Evolutionary conservation across 1,140 invertebrate genomes (phyloP), one percentile per base, ranked within the genome.

Genomic region (Drosophila neocordata): DNA sequence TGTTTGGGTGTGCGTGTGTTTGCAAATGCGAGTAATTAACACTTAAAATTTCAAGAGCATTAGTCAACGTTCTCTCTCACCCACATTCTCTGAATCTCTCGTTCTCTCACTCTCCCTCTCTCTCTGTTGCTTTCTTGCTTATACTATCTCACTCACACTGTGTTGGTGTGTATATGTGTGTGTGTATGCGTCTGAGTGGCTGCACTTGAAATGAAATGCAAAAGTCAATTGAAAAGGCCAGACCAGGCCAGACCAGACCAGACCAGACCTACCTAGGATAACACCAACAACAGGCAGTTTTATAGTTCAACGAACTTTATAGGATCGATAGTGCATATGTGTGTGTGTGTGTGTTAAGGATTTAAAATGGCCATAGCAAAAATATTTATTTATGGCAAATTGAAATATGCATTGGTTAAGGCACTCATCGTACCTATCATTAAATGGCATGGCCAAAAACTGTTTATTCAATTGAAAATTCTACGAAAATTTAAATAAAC

Each of bases 41-140:
- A 81, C 74, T 82, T 81, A 35, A 87, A 81, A 81, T 75, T 85
- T 87, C 74, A 87, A 87, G 78, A 82, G 82, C 75, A 85, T 78
- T 78, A 81, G 78, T 57, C 53, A 48, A 71, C 64, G 73, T 24
- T 44, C 63, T 65, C 64, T 75, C 59, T 31, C 48, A 53, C 60
- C 37, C 35, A 38, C 38, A 44, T 24, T 53, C 15, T 24, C 12
- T n/a, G 9, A 24, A 24, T 65, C 59, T 38, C 44, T 73, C 24
- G 5, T 41, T 52, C 73, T 31, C 65, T 12, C 48, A 48, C 57
- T 51, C 53, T 34, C 53, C 56, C 67, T 24, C 22, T 24, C 20
- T 27, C 64, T 58, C 37, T 37, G 56, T 31, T 22, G 34, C 22
- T 57, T 6, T 12, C 12, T 38, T 52, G 56, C 37, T 57, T 18